These are phyloP conservation scores for Halichondria panicea DNA, from an alignment of 37 sponge, comb jelly and placozoan genomes.

Conservation along the genomic window DNA sequence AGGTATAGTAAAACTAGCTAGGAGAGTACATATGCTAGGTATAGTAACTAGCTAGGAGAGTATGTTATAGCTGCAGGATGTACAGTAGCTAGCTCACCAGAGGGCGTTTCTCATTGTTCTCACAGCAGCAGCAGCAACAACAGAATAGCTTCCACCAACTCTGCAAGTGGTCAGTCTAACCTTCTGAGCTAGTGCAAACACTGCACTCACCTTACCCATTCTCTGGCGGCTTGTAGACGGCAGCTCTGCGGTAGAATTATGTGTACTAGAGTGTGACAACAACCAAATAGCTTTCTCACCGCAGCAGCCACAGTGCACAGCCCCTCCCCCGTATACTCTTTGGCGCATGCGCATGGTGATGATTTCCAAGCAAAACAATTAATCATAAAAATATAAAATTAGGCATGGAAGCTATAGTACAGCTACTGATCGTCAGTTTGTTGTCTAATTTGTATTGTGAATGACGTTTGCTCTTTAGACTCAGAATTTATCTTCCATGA, in stretches of 20 bases:
- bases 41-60: too few species aligned
- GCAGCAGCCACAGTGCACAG: too few species aligned
- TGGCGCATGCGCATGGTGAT: not conserved
- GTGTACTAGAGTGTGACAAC: too few species aligned
- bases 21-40: too few species aligned
- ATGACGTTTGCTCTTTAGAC: not conserved
- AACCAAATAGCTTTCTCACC: too few species aligned
- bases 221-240: too few species aligned
- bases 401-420: not conserved
- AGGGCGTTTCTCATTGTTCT: not conserved
- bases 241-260: too few species aligned
- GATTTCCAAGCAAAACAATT: not conserved
- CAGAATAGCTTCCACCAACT: not conserved
- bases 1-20: too few species aligned
- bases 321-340: too few species aligned
- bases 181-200: not conserved
- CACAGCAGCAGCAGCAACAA: constrained; percentile 4
- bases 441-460: not conserved
- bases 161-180: not conserved
- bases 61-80: too few species aligned
- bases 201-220: not conserved
- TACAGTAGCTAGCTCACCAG: not conserved
- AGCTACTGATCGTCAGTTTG: not conserved
- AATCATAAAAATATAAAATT: not conserved
- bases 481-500: not conserved